Base-by-base conservation (phyloP, 2,113 vertebrate species). In the Benitochromis conjunctus region DNA sequence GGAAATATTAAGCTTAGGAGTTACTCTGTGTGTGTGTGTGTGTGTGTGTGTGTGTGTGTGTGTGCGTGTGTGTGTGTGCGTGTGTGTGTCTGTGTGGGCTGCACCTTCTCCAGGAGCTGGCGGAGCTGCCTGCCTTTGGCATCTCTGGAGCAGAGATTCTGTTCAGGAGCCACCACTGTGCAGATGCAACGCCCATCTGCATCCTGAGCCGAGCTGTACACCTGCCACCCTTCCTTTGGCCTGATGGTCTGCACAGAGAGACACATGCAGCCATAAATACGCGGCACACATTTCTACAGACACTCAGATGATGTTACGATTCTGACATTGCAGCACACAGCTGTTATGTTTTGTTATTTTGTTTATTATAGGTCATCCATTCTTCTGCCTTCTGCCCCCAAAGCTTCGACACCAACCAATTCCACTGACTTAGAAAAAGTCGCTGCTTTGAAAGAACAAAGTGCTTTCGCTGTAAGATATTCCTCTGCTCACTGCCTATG, bases 181-280 rank as follows among this genome's bases (percentile, higher is more conserved):
- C 99, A 99, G 94, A 99, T 98, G 91, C 99, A 99, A 12, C 98
- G 95, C 5, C 99, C 99, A 7, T 99, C 98, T 9, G 98, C 97
- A 87, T 99, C 98, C 94, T 99, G 99, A 3, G 99, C 98, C 1
- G 98, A 99, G 84, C 98, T 99, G 92, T 99, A 99, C 81, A 99
- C 99, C 93, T 99, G 98, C 99, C 98, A 99, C 26, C 99, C 98
- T 94, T 99, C 98, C 93, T 98, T 98, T 26, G 98, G 98, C 66
- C 98, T 97, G 57, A 99, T 97, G 91, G 98, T 98, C 99, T 99
- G 96, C 91, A 83, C 31, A 24, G 74, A 87, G 34, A 83, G 16
- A 81, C 55, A 82, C 55, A 83, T 19, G 34, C 80, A 69, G 36
- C 34, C n/a, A 4, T 82, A 62, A 81, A 86, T 7, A 69, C 60